Evolutionary conservation across 1,140 invertebrate genomes (phyloP), one percentile per base, ranked within the genome.

Genomic region (Meloidogyne floridensis): DNA sequence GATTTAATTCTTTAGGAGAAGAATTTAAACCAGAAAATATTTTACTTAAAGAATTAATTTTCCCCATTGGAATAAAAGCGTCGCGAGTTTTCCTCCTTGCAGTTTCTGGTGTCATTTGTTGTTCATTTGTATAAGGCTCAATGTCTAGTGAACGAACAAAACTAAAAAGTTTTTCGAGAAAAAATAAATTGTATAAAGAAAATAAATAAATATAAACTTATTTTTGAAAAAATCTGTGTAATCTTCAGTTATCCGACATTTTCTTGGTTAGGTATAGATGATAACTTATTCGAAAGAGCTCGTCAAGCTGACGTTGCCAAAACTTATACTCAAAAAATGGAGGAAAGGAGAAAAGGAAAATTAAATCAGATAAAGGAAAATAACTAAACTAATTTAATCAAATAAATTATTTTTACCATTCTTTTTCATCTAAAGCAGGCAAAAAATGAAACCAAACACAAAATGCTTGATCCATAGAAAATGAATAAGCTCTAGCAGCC

Each of bases 401-500:
- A 54, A 32, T 83, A 11, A 13, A 83, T 42, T 75, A 77, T 4
- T 13, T 54, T 74, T 78, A 87, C 88, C 88, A 89, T 73, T 89
- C 88, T 10, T 89, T 89, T 75, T 89, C 88, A 72, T 83, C 81
- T 51, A 89, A 65, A 75, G 77, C 81, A 10, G 88, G 88, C 73
- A 89, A 75, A 77, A 87, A 90, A 75, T 88, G 86, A 77, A 89
- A 89, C 88, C 88, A 89, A 11, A 87, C 86, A 78, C 88, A 89
- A 82, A 89, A 89, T 6, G 85, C 88, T 85, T 86, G 81, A 75
- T 86, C 78, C 78, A 84, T 72, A 47, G 79, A 72, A 42, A 99
- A 93, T 87, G 94, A 94, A 89, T 99, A 99, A 2, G 96, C 95
- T 90, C 97, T 96, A 0, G 97, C 96, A n/a, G 97, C 95, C 11